Evolutionary conservation across 2,888 invertebrate species (phyloP), one percentile per base, ranked within the genome.

Genomic region (Metopia argyrocephala): DNA sequence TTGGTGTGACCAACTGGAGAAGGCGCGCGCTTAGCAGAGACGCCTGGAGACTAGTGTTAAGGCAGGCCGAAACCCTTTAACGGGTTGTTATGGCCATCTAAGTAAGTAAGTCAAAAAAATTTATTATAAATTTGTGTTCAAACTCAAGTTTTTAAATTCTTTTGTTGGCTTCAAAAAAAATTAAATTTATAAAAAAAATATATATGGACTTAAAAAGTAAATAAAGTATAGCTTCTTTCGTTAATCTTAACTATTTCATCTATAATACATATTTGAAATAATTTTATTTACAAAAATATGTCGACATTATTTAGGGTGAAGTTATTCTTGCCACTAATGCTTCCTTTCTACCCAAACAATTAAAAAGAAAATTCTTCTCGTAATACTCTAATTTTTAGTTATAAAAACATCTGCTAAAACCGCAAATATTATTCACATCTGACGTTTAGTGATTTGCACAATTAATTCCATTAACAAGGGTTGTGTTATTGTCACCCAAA

Each of bases 361-460:
- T 28, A 21, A 3, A n/a, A n/a, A n/a, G n/a, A 38, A 3, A 9
- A 15, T 38, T 38, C 15, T 15, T 38, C 46, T 64, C 4, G 18
- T 50, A 57, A 56, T 64, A 6, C 25, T 62, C n/a, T n/a, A n/a
- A n/a, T n/a, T n/a, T n/a, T 21, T 27, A 5, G 48, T 21, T 38
- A 50, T 70, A 12, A 7, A 38, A 76, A 50, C 70, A 64, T 57
- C 69, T 76, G 76, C 45, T 31, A 38, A 15, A 21, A 45, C 27
- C 52, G 1, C 68, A 46, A 48, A 48, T 20, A 56, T 69, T 18
- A 66, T 65, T 20, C 59, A 69, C 76, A 76, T 56, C 46, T 62
- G 54, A 69, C 23, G 54, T 52, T 23, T 46, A 20, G n/a, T n/a
- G n/a, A n/a, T n/a, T 62, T 46, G 20, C 12, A 38, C 28, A 50